phyloP scores from a whole-genome alignment of 92 coral and sea anemone genomes.

The Epizoanthus scotinus region DNA sequence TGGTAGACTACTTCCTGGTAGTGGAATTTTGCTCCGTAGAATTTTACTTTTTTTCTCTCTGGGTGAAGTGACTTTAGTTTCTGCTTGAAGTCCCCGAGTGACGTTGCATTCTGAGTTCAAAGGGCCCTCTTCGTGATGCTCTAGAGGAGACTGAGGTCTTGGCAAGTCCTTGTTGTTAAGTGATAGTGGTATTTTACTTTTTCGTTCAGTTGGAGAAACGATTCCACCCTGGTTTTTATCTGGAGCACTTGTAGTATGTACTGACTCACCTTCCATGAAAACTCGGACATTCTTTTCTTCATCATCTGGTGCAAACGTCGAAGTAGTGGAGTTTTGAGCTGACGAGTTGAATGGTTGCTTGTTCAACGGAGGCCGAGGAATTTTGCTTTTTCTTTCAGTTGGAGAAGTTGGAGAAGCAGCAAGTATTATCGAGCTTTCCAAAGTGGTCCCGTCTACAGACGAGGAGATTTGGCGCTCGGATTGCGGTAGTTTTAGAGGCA shows the following conservation, averaged over 20 bases:
- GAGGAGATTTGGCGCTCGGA: background rate
- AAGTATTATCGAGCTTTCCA: background rate
- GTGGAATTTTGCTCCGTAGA: constrained; percentile 31
- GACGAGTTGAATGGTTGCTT: background rate
- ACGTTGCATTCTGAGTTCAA: background rate
- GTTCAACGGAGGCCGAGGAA: background rate
- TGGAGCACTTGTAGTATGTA: background rate
- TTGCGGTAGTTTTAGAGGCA: background rate
- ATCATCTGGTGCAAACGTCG: background rate
- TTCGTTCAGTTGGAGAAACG: constrained; percentile 3
- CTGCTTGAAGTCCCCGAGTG: background rate
- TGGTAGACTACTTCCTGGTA: background rate
- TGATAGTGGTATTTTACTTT: constrained; percentile 17
- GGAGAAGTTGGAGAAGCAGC: background rate
- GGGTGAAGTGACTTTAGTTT: background rate
- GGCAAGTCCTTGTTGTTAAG: background rate
- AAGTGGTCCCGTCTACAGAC: background rate
- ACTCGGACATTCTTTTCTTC: background rate
- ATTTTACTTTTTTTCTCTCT: constrained; percentile 7
- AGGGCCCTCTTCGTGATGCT: background rate
- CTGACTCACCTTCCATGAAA: background rate
- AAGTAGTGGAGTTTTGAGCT: too few species aligned
- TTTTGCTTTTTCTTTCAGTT: background rate
- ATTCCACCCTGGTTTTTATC: background rate
- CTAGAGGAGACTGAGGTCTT: background rate